Percentiles rank a stretch among this genome's conserved stretches.
These are phyloP conservation scores for Tetragonisca angustula DNA, from an alignment of 2,888 invertebrate species.

Conservation along the genomic window DNA sequence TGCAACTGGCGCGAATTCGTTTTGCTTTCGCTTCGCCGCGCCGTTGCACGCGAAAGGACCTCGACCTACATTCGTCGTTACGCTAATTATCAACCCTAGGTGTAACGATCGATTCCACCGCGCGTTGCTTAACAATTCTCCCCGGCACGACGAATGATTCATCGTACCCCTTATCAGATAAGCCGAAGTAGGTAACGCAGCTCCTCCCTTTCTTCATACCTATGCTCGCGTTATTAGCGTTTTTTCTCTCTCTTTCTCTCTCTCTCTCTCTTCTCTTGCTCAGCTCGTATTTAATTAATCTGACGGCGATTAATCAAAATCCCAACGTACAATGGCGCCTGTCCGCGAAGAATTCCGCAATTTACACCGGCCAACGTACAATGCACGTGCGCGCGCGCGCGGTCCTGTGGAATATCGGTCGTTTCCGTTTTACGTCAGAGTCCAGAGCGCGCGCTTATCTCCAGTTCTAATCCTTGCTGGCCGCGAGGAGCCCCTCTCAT, in stretches of 20 bases:
- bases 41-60: not conserved
- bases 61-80: conserved; percentile 12
- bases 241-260: not conserved
- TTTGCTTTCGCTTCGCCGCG: not conserved
- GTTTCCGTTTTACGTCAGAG: conserved; percentile 18
- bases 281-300: conserved; percentile 7
- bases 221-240: not conserved
- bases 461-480: conserved; percentile 64
- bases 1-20: conserved; percentile 30
- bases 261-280: not conserved
- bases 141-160: not conserved
- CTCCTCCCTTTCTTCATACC: not conserved
- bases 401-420: not conserved
- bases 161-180: conserved; percentile 11
- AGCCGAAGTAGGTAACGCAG: not conserved
- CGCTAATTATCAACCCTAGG: not conserved
- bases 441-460: conserved; percentile 57
- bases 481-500: conserved; percentile 64
- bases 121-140: not conserved
- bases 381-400: not conserved
- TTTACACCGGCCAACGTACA: not conserved
- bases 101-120: conserved; percentile 2
- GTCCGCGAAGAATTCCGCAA: not conserved
- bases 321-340: not conserved
- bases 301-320: conserved; percentile 10